These are phyloP conservation scores for Prolemur simus DNA, from an alignment of 2,113 vertebrate genomes.

Conservation along the genomic window DNA sequence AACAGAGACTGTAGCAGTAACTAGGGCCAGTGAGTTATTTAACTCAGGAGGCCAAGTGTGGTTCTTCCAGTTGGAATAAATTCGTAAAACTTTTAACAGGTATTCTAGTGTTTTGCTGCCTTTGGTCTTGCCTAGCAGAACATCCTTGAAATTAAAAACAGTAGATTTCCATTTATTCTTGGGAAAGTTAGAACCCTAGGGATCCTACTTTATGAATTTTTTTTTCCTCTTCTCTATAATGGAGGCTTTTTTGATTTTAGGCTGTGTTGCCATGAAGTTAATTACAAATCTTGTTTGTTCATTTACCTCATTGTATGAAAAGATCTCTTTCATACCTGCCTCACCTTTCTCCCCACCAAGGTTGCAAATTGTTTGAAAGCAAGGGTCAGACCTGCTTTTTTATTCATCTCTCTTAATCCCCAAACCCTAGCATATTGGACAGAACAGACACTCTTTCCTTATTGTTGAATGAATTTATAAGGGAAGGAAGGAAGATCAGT, in stretches of 20 bases:
- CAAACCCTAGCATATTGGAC: not conserved
- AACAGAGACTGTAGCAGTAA: not conserved
- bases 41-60: constrained; percentile 7
- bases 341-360: not conserved
- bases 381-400: not conserved
- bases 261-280: not conserved
- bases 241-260: not conserved
- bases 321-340: not conserved
- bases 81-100: not conserved
- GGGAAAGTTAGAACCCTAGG: not conserved
- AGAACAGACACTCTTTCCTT: not conserved
- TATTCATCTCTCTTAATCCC: not conserved
- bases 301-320: not conserved
- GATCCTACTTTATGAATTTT: not conserved
- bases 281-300: not conserved
- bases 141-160: not conserved
- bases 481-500: not conserved
- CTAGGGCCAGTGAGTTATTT: not conserved
- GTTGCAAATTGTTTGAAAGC: not conserved
- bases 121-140: not conserved
- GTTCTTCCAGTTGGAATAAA: constrained; percentile 36
- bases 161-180: constrained; percentile 40
- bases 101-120: not conserved
- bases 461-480: not conserved
- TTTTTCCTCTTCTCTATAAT: not conserved